Conservation (phyloP, 1,140 invertebrate genomes). For the Brachionus rubens region DNA sequence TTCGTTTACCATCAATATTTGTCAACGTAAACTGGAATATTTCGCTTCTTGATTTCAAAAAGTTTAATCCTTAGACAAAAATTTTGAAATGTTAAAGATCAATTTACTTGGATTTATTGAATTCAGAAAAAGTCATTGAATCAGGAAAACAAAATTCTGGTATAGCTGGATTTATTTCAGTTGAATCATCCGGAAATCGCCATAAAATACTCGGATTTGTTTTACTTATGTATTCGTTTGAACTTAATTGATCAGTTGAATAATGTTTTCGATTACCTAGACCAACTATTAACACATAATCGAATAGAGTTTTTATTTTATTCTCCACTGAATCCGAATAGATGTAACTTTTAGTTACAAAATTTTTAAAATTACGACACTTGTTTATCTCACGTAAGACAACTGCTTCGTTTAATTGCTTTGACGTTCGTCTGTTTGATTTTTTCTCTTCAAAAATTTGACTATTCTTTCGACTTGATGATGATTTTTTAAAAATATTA, state of each 20-base stretch:
- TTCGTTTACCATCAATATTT: constrained; percentile 29
- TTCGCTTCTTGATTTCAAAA: constrained; percentile 20
- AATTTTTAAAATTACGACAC: neutral
- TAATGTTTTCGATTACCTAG: neutral
- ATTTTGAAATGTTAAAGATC: neutral
- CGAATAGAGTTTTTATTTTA: constrained; percentile 5
- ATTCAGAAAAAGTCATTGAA: neutral
- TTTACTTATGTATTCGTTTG: constrained; percentile 15
- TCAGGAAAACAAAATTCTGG: constrained; percentile 45
- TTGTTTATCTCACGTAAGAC: neutral
- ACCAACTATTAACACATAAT: constrained; percentile 28
- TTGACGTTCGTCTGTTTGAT: no score
- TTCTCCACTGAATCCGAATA: neutral
- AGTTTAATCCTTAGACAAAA: no score
- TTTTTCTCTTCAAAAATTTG: neutral
- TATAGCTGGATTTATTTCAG: neutral
- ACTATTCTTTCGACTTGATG: neutral
- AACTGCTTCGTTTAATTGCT: neutral
- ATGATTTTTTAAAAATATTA: constrained; percentile 31
- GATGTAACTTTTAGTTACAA: constrained; percentile 31
- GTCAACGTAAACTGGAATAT: constrained; percentile 45
- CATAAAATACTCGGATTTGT: constrained; percentile 16
- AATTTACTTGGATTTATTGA: constrained; percentile 34
- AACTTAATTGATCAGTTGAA: constrained; percentile 13
- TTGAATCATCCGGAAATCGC: constrained; percentile 13